Percentiles rank a stretch among this genome's conserved stretches.
These are phyloP conservation scores for Anabas testudineus DNA, from an alignment of 2,797 vertebrate genomes.

Conservation along the genomic window DNA sequence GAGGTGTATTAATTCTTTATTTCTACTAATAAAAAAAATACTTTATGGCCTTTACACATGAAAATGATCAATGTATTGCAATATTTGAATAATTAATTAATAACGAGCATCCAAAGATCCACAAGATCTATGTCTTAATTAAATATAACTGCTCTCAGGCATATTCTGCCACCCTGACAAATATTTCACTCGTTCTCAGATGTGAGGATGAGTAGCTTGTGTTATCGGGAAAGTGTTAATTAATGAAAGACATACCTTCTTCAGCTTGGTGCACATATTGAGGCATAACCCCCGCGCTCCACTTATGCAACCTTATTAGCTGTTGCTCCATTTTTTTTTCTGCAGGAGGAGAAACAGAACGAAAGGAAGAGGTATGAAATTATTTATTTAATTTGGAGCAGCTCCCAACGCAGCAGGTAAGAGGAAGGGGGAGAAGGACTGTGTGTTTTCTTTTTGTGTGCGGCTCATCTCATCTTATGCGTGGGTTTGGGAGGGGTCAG, in stretches of 20 bases:
- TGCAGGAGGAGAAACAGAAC: conserved; percentile 48
- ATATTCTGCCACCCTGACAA: conserved; percentile 82
- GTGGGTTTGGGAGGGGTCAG: conserved; percentile 38
- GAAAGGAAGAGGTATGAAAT: conserved; percentile 80
- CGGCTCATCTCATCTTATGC: conserved; percentile 12
- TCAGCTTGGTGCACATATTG: conserved; percentile 84
- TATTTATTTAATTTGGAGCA: conserved; percentile 89
- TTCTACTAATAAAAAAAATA: background rate
- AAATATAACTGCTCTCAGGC: conserved; percentile 60
- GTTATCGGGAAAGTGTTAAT: conserved; percentile 92
- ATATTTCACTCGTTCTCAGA: conserved; percentile 86
- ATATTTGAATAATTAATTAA: conserved; percentile 22
- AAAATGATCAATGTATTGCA: conserved; percentile 29
- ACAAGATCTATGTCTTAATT: conserved; percentile 63
- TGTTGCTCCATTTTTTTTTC: conserved; percentile 71
- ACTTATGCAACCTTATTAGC: conserved; percentile 81
- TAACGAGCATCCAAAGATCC: conserved; percentile 22
- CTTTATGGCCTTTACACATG: background rate
- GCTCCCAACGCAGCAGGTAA: conserved; percentile 89
- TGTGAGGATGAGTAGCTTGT: conserved; percentile 86
- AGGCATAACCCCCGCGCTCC: conserved; percentile 38
- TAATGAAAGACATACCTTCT: conserved; percentile 90
- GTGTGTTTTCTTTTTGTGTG: conserved; percentile 38
- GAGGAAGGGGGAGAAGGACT: conserved; percentile 40
- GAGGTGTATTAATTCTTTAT: conserved; percentile 28